Percentiles rank a stretch among this genome's conserved stretches.
These are phyloP conservation scores for Microctonus brassicae DNA, from an alignment of 2,888 invertebrate species.

Conservation along the genomic window DNA sequence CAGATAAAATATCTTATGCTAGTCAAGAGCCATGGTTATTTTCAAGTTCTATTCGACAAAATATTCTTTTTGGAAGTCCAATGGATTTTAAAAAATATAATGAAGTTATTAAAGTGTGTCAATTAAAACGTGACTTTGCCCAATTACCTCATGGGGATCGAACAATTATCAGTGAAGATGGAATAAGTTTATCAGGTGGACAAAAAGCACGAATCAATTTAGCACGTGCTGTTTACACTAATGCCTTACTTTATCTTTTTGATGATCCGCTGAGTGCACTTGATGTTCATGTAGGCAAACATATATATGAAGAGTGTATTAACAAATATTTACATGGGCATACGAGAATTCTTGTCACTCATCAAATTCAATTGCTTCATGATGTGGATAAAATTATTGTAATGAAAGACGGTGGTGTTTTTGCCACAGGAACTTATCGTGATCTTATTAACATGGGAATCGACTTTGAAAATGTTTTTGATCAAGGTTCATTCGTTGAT, in stretches of 20 bases:
- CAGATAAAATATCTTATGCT: constrained; percentile 83
- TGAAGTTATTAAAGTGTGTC: constrained; percentile 79
- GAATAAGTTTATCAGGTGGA: constrained; percentile 86
- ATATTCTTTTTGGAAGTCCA: constrained; percentile 89
- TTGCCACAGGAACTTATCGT: constrained; percentile 74
- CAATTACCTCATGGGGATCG: constrained; percentile 86
- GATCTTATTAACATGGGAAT: constrained; percentile 81
- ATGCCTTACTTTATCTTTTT: constrained; percentile 87
- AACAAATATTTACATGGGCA: constrained; percentile 72
- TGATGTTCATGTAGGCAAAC: constrained; percentile 91
- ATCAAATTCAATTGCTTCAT: constrained; percentile 74
- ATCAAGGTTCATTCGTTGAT: constrained; percentile 69
- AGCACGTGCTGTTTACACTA: constrained; percentile 87
- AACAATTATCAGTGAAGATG: constrained; percentile 89
- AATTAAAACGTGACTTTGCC: constrained; percentile 80
- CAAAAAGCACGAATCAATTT: constrained; percentile 83
- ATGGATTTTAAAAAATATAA: constrained; percentile 79
- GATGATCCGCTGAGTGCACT: constrained; percentile 95
- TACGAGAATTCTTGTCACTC: constrained; percentile 74
- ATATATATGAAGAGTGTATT: constrained; percentile 88
- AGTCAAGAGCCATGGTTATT: constrained; percentile 92
- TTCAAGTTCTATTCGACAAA: constrained; percentile 87
- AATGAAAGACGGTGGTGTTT: constrained; percentile 61
- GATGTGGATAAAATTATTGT: constrained; percentile 65
- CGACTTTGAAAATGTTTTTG: constrained; percentile 84